Base-by-base conservation (phyloP, 1,140 invertebrate species). In the Acyrthosiphon pisum region DNA sequence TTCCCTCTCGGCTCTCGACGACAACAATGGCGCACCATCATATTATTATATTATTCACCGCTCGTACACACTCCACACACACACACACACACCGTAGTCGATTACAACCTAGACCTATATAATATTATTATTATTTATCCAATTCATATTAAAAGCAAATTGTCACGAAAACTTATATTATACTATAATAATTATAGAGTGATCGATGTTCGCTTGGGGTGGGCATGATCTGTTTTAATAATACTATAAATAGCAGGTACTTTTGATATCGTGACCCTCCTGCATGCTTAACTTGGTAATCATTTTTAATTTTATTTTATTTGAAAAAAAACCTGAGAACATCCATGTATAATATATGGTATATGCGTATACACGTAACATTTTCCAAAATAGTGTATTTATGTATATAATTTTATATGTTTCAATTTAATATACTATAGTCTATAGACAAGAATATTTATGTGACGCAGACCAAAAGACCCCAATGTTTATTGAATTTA, bases 91-190 rank as follows among this genome's bases (percentile, higher is more conserved):
- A 20, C 44, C 26, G 44, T 46, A n/a, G 44, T 87, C 84, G 84
- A 87, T n/a, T n/a, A 87, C 84, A 87, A 87, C 84, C 84, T 87
- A 87, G 26, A 87, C 44, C 41, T 87, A 87, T 2, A 46, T 46
- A 86, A 30, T n/a, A 18, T 76, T 76, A 35, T n/a, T 18, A 53
- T 22, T 22, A 53, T 7, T 53, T 87, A 46, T 86, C 4, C 44
- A 11, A 30, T 87, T 2, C 30, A n/a, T 46, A 30, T 37, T 23
- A 37, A 87, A 87, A 46, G 44, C 84, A 23, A 76, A 87, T 84
- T 23, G 23, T 84, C 41, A 44, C 8, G 41, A 84, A 84, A 30
- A 84, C 41, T 8, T 44, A 1, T 76, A n/a, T 76, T n/a, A 76
- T 53, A 7, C 50, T 53, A 23, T 53, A 23, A 53, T 53, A 23